These are phyloP conservation scores for Piaya cayana DNA, from an alignment of 2,113 vertebrate species.

Conservation along the genomic window DNA sequence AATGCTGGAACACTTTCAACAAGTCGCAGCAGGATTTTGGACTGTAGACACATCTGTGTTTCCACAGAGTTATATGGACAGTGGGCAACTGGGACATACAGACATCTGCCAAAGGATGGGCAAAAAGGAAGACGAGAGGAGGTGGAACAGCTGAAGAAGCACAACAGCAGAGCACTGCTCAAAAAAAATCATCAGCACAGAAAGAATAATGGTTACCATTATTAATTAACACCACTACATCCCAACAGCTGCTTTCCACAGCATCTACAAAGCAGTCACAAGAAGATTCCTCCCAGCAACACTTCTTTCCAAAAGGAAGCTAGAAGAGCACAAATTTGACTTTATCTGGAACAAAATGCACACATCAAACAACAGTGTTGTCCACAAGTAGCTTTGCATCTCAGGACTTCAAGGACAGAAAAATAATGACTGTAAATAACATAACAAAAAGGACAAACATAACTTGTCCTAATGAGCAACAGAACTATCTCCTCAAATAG, in stretches of 20 bases:
- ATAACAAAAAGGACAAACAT: neutral
- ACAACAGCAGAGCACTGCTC: neutral
- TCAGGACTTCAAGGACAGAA: neutral
- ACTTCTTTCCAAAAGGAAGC: neutral
- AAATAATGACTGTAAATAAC: neutral
- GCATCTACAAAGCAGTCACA: neutral
- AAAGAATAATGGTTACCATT: neutral
- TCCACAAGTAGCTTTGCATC: neutral
- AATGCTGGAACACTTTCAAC: neutral
- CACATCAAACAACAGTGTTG: neutral
- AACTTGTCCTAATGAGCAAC: neutral
- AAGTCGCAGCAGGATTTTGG: neutral
- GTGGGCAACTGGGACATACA: neutral
- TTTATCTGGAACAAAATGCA: neutral
- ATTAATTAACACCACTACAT: neutral
- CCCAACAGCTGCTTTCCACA: neutral
- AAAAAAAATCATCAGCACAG: neutral
- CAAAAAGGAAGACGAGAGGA: neutral
- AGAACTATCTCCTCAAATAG: neutral
- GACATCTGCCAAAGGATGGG: neutral
- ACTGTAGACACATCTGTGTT: neutral
- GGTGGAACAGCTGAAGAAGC: neutral
- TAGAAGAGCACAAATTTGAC: neutral
- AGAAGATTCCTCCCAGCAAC: neutral
- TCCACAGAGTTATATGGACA: neutral